Base-by-base conservation (phyloP, 2,888 invertebrate species). In the Mimas tiliae region DNA sequence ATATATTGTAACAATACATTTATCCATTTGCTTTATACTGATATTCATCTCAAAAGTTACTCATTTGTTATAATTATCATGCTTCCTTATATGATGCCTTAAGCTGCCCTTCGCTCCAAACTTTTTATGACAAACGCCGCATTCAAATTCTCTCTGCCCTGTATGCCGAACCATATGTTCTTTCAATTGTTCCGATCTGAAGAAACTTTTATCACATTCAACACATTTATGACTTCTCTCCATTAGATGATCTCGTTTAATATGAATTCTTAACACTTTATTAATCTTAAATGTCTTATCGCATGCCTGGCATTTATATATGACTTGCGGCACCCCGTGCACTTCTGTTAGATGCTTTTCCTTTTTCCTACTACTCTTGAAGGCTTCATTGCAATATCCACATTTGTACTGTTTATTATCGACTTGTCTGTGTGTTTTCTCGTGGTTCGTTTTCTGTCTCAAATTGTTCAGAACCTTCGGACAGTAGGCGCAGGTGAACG, bases 151-250 rank as follows among this genome's bases (percentile, higher is more conserved):
- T 45, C 82, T 81, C 0, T 81, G 69, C 0, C 84, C 86, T 0
- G 87, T 84, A 42, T 90, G 89, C 4, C 83, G 82, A 0, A 84
- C 75, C 82, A 81, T 82, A 65, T 89, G 87, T 62, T 86, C 82
- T n/a, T 78, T 78, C 19, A 89, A 67, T 9, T 74, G 71, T 51
- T 74, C 73, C n/a, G 83, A 83, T 1, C 81, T 75, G 58, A 83
- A 86, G 58, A 87, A 88, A 53, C 78, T 74, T 82, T 81, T 86
- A 12, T 83, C 74, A 51, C 88, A 88, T 6, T 80, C 66, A 0
- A 67, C 67, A 48, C 88, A 88, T 0, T 75, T 79, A 47, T 86
- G 83, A 21, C 79, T 77, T 45, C 85, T 74, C 67, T 88, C 84
- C 81, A 85, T 70, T 12, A 89, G 72, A 67, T 89, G 89, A 6